These are phyloP conservation scores for Pollenia amentaria DNA, from an alignment of 2,888 invertebrate species.

Conservation along the genomic window DNA sequence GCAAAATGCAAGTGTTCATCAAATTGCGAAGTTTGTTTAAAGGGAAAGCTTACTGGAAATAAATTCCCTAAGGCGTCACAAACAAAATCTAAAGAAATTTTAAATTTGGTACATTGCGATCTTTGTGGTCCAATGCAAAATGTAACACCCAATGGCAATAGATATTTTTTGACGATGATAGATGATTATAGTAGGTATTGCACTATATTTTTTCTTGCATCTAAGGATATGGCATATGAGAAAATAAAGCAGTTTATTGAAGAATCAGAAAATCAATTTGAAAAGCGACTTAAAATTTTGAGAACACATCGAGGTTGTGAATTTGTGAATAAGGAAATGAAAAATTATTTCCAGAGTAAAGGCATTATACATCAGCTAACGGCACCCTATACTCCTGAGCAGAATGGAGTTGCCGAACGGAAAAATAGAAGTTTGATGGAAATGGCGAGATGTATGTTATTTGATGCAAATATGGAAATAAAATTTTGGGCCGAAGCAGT, in stretches of 20 bases:
- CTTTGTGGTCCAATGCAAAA: constrained; percentile 56
- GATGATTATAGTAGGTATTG: constrained; percentile 64
- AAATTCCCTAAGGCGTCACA: constrained; percentile 50
- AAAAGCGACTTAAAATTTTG: not conserved
- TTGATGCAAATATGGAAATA: no score
- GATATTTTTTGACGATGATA: constrained; percentile 53
- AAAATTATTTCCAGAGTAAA: not conserved
- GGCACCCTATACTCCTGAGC: constrained; percentile 35
- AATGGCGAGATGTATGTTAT: no score
- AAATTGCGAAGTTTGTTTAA: constrained; percentile 40
- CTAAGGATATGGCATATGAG: constrained; percentile 41
- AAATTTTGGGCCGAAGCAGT: no score
- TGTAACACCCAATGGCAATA: constrained; percentile 29
- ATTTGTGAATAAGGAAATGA: not conserved
- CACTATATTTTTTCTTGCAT: constrained; percentile 41
- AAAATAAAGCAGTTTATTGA: constrained; percentile 50
- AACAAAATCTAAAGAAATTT: constrained; percentile 30
- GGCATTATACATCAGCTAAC: constrained; percentile 37
- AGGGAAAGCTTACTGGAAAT: constrained; percentile 44
- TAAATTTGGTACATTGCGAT: constrained; percentile 41
- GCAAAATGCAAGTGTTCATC: constrained; percentile 1
- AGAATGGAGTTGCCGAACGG: constrained; percentile 39
- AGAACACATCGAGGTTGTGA: constrained; percentile 28
- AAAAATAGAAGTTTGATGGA: constrained; percentile 41
- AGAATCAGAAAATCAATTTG: not conserved